Base-by-base conservation (phyloP, 2,113 vertebrate genomes). In the Nycticorax nycticorax region DNA sequence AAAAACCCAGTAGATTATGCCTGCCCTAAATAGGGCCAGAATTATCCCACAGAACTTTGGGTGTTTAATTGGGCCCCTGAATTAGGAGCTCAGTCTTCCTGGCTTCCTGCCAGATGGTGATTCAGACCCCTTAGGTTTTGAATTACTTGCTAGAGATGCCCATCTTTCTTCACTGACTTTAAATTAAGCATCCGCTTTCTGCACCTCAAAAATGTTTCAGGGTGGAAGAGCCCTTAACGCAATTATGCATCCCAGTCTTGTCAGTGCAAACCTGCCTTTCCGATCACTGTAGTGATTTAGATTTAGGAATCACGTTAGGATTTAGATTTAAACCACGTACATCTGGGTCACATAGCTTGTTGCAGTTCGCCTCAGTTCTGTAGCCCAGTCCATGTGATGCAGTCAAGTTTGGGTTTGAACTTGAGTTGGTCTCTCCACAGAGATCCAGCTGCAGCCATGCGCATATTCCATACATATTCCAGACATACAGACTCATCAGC, bases 301-400 rank as follows among this genome's bases (percentile, higher is more conserved):
- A n/a, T 50, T 66, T 78, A 83, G n/a, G n/a, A 45, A 28, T n/a
- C 28, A 11, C 12, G 22, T 50, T 28, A 78, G 39, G 35, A 82
- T 64, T 77, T 71, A 73, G 55, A n/a, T 50, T 66, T 78, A 83
- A 88, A 30, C 8, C 20, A 10, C 2, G 1, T 55, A 39, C 0
- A 1, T 56, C 35, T 91, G 80, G 14, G 20, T 71, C 5, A 0
- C 0, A 0, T 60, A 18, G 12, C 19, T 79, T 74, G 30, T n/a
- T 68, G 41, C 2, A 1, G 43, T 45, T 68, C 15, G 14, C 27
- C 62, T 88, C 20, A 2, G 18, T 71, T 71, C 78, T 81, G 16
- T 41, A 88, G 72, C 37, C 50, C 21, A 13, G 37, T 62, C 41
- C n/a, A 30, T 5, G 14, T 24, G 35, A 45, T 50, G 9, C 35